Evolutionary conservation across 2,888 invertebrate species (phyloP), one percentile per base, ranked within the genome.

Genomic region (Cantharis rufa): DNA sequence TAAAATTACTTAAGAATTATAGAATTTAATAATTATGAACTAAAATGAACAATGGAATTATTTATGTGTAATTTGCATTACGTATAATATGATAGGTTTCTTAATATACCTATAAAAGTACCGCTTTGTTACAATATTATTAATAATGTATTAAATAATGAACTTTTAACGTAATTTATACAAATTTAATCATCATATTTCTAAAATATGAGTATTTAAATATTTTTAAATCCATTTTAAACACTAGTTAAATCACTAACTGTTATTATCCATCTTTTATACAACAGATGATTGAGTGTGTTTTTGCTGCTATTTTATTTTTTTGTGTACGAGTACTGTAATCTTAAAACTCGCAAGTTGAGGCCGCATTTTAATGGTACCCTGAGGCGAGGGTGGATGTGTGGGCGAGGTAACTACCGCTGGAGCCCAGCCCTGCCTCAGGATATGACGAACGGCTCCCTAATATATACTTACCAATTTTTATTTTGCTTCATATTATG

Each of bases 321-420:
- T 77, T 74, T 77, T 70, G 61, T 24, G 10, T 71, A 32, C 71
- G 74, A 77, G 74, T 74, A 69, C 77, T 77, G 74, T 77, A 77
- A 77, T 77, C 77, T 77, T 70, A 69, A 16, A 74, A 64, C 70
- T 66, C 68, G 76, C 68, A 69, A 77, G 71, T 74, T 61, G 66
- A 72, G 75, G 69, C 75, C 73, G 75, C 62, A 70, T 75, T 81
- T 82, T 84, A 84, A 84, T 84, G 82, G 80, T 75, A 80, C 80
- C 82, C 80, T 70, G 79, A 80, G 83, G 84, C 83, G 84, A 84
- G 84, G 85, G 85, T 85, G 85, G 83, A 82, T 84, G 84, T 84
- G 85, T 85, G 83, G 85, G 84, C 85, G 84, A 83, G 82, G 83
- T 83, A 85, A 85, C 85, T 85, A 85, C 85, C 83, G 84, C 82